Conservation (phyloP, 2,113 vertebrate genomes). For the Galbula dea region DNA sequence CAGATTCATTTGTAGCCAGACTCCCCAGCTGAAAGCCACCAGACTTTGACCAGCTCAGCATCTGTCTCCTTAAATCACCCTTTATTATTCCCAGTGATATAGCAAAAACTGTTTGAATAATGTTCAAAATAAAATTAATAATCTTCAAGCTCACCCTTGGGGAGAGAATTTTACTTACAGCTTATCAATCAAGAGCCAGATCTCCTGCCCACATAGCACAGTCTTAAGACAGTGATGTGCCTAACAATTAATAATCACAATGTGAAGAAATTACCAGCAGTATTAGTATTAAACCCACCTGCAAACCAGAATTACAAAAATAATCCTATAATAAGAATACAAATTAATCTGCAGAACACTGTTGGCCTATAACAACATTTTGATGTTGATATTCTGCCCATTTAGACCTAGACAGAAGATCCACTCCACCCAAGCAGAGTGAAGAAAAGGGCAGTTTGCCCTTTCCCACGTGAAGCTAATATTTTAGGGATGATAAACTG, state of each 20-base stretch:
- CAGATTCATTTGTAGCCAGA: accelerated
- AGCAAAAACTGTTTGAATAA: neutral
- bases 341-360: neutral
- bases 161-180: neutral
- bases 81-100: neutral
- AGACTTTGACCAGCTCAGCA: neutral
- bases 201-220: neutral
- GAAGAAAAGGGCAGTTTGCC: neutral
- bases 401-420: neutral
- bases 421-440: too few species aligned
- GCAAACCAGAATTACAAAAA: neutral
- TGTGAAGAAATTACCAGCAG: neutral
- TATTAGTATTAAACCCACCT: neutral
- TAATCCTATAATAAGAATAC: neutral
- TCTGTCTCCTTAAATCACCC: neutral
- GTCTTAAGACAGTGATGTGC: neutral
- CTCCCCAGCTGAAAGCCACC: neutral
- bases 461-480: neutral
- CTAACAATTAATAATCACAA: neutral
- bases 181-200: constrained; percentile 6
- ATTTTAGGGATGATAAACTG: neutral
- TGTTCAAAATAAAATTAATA: neutral
- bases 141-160: neutral
- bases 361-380: neutral
- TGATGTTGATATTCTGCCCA: neutral